A percentile compares a stretch with the other conserved stretches of the same genome.
phyloP scores from a whole-genome alignment of 2,888 invertebrate genomes.

The Drosophila anceps region DNA sequence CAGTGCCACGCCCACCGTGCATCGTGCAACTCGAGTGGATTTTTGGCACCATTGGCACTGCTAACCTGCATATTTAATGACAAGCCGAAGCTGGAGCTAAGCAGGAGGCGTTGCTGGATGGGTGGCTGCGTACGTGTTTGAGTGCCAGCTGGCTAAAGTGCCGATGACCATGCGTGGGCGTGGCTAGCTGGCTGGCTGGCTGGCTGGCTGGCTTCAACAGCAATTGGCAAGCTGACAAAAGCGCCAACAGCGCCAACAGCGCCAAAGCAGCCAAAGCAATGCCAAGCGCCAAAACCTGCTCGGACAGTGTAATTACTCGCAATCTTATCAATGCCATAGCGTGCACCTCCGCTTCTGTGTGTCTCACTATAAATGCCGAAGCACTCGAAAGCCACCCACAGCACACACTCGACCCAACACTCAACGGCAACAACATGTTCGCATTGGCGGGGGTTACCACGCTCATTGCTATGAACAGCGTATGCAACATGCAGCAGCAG shows the following conservation, averaged over 20 bases:
- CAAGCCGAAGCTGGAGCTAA: slow-evolving; percentile 30
- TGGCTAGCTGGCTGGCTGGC: slow-evolving; percentile 14
- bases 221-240: slow-evolving; percentile 64
- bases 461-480: slow-evolving; percentile 22
- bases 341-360: not conserved
- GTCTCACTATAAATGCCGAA: slow-evolving; percentile 24
- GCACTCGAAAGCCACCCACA: slow-evolving; percentile 4
- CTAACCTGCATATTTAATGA: slow-evolving; percentile 83
- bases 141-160: slow-evolving; percentile 67
- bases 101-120: not conserved
- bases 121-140: slow-evolving; percentile 68
- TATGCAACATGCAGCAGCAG: slow-evolving; percentile 33
- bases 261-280: slow-evolving; percentile 30
- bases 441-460: slow-evolving; percentile 30
- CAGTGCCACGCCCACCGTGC: slow-evolving; percentile 49
- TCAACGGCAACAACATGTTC: slow-evolving; percentile 25
- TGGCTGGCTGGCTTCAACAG: slow-evolving; percentile 22
- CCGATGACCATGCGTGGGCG: slow-evolving; percentile 17
- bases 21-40: slow-evolving; percentile 59
- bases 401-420: not conserved
- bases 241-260: slow-evolving; percentile 26
- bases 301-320: slow-evolving; percentile 55
- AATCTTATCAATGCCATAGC: slow-evolving; percentile 48
- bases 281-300: slow-evolving; percentile 35
- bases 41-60: slow-evolving; percentile 80